These are phyloP conservation scores for Hozukius guyotensis DNA, from an alignment of 2,797 vertebrate species.

Conservation along the genomic window DNA sequence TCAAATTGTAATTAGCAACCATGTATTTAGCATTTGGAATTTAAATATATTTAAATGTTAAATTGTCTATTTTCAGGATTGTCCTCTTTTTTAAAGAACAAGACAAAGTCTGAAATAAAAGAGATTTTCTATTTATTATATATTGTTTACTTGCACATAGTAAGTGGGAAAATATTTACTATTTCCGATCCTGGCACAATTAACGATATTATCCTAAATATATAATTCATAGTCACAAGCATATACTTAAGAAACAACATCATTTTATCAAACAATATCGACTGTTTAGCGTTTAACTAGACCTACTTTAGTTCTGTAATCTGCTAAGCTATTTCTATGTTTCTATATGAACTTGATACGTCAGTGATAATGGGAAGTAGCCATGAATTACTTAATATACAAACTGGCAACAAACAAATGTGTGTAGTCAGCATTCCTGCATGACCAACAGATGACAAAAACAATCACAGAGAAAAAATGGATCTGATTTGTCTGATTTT, in stretches of 20 bases:
- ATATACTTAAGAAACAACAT: not conserved
- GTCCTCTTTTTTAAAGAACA: slow-evolving; percentile 32
- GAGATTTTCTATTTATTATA: slow-evolving; percentile 54
- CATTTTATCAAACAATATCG: not conserved
- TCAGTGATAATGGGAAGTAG: not conserved
- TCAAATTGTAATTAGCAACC: not conserved
- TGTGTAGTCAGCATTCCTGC: not conserved
- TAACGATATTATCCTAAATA: not conserved
- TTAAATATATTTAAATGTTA: slow-evolving; percentile 10
- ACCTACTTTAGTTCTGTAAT: not conserved
- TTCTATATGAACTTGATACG: accelerated
- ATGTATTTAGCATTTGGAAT: slow-evolving; percentile 27
- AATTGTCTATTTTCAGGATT: slow-evolving; percentile 21
- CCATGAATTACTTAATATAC: not conserved
- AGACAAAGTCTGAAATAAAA: slow-evolving; percentile 50
- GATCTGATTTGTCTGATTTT: slow-evolving; percentile 28
- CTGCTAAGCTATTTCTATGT: not conserved
- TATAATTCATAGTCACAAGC: not conserved
- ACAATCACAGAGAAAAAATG: not conserved
- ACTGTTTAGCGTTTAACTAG: not conserved
- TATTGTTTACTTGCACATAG: not conserved
- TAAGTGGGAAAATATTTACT: not conserved
- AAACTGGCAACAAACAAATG: not conserved
- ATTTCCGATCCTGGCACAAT: not conserved
- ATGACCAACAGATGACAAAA: not conserved